Conservation (phyloP, 2,797 vertebrate genomes). For the Sus cebifrons region DNA sequence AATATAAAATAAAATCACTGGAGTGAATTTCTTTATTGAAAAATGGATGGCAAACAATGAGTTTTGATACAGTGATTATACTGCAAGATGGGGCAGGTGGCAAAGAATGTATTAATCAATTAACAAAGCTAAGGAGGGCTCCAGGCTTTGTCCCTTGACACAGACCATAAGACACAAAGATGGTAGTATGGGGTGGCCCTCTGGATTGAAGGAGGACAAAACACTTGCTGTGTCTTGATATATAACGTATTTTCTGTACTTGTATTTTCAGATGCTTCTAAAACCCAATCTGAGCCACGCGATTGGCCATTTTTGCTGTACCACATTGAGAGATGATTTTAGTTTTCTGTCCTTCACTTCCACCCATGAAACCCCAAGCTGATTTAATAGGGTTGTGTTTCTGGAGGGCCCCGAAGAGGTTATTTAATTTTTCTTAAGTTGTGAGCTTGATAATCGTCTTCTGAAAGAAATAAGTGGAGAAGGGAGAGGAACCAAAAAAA, state of each 20-base stretch:
- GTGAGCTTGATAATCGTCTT: background rate
- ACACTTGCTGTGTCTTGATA: background rate
- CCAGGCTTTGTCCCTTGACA: background rate
- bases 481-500: background rate
- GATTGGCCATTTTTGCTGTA: background rate
- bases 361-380: background rate
- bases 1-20: constrained; percentile 43
- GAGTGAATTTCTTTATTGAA: constrained; percentile 40
- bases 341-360: background rate
- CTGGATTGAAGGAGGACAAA: background rate
- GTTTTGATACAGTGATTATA: background rate
- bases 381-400: background rate
- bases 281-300: background rate
- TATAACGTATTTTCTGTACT: background rate
- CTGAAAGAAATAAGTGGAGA: constrained; percentile 11
- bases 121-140: background rate
- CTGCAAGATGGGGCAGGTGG: background rate
- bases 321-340: background rate
- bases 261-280: background rate
- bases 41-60: constrained; percentile 4
- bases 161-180: background rate
- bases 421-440: background rate
- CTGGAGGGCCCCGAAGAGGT: background rate
- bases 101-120: background rate
- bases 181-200: background rate